Evolutionary conservation across 2,113 vertebrate species (phyloP), one percentile per base, ranked within the genome.

Genomic region (Jacana jacana): DNA sequence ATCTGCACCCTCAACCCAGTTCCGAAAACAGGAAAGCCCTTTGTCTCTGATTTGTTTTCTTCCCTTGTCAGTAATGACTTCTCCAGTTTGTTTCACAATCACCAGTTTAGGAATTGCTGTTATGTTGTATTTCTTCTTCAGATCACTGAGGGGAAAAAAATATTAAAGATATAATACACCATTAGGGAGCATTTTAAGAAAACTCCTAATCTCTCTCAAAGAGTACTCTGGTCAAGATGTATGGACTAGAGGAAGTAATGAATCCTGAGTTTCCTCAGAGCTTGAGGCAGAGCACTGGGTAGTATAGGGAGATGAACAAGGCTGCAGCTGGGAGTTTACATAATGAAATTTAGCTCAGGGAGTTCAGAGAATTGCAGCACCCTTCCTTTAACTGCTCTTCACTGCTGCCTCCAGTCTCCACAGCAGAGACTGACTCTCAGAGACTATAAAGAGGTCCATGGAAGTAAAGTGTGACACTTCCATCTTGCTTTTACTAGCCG

Each of bases 21-120:
- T 97, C 92, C 95, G 95, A 98, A 99, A 99, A 97, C 99, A 99
- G 85, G 98, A 97, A 31, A 98, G 97, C 27, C 99, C 99, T 64
- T 93, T 97, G 69, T 99, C 99, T 60, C 98, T 96, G 96, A 99
- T 99, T 97, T 99, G 99, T 88, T 99, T 99, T 84, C 99, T 97
- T 94, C 99, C 99, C 96, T 99, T 99, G 97, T 98, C 98, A 4
- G 99, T 99, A 98, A 99, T 99, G 89, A 99, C 98, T 31, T 99
- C 98, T 37, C 99, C 99, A 22, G 97, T 99, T 89, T 99, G 99
- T 94, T 99, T 99, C 98, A 99, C 98, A n/a, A 99, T 98, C 97
- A 99, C 98, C 78, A 99, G 98, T 92, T 98, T 99, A 94, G 99
- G 99, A 77, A 98, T 98, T 28, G 98, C 98, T 4, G 99, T 99